Conservation (phyloP, 2,113 vertebrate species). For the Catharus bicknelli region DNA sequence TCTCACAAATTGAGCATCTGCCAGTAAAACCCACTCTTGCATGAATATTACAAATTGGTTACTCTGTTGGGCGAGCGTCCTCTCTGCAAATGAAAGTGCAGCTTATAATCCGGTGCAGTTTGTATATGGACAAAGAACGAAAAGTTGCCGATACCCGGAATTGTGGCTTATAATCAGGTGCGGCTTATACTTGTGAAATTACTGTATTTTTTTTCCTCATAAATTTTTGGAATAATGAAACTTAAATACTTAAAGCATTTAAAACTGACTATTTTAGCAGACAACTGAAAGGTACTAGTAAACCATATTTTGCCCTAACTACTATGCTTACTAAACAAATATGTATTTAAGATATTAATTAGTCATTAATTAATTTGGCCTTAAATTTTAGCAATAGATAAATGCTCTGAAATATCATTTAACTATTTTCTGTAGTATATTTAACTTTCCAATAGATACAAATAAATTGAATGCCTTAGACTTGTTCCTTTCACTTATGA, state of each 20-base stretch:
- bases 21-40: too few relatives aligned
- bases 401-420: not conserved
- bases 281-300: too few relatives aligned
- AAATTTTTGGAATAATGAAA: not conserved
- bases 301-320: not conserved
- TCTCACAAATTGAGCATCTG: too few relatives aligned
- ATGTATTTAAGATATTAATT: not conserved
- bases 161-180: too few relatives aligned
- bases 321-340: not conserved
- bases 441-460: not conserved
- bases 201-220: not conserved
- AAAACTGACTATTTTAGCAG: not conserved
- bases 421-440: not conserved
- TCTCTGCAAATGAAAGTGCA: too few relatives aligned
- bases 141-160: too few relatives aligned
- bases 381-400: not conserved
- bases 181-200: too few relatives aligned
- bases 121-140: too few relatives aligned
- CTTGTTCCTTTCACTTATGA: not conserved
- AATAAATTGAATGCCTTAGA: fast-evolving
- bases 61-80: too few relatives aligned
- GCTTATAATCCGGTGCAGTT: too few relatives aligned
- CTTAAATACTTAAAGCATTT: not conserved
- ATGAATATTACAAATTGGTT: too few relatives aligned
- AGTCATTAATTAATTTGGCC: fast-evolving